Conservation (phyloP, 2,888 invertebrate species). For the Podabrus alpinus region DNA sequence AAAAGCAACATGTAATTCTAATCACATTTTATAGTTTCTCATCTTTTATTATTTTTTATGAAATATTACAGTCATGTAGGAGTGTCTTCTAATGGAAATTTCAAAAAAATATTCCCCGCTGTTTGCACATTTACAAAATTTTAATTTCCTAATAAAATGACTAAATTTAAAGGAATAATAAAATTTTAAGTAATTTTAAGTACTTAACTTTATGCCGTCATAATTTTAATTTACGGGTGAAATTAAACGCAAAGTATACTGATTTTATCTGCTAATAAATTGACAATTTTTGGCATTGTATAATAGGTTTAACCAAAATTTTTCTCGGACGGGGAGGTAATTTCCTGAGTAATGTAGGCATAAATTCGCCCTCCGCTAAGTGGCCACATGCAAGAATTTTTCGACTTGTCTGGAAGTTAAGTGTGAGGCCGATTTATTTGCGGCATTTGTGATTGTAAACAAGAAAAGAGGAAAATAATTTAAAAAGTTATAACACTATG, state of each 20-base stretch:
- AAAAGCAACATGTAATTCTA: background rate
- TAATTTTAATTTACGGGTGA: background rate
- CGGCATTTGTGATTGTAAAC: background rate
- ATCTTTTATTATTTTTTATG: background rate
- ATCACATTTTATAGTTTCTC: background rate
- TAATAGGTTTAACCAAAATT: constrained; percentile 9
- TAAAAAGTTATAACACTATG: background rate
- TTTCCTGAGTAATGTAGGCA: constrained; percentile 18
- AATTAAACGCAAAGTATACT: background rate
- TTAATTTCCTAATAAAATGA: background rate
- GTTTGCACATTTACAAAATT: background rate
- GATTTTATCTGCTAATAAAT: background rate
- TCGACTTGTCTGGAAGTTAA: background rate
- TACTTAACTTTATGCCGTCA: background rate
- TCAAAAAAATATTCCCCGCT: background rate
- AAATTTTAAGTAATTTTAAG: background rate
- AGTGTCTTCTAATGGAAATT: background rate
- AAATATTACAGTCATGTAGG: background rate
- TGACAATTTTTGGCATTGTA: background rate
- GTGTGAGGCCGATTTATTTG: background rate
- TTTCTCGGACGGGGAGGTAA: constrained; percentile 16
- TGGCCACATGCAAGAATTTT: constrained; percentile 18
- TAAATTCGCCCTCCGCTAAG: constrained; percentile 10
- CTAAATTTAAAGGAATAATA: background rate
- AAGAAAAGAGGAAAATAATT: background rate